Conservation (phyloP, 2,113 vertebrate species). For the Forbesichthys agassizii region DNA sequence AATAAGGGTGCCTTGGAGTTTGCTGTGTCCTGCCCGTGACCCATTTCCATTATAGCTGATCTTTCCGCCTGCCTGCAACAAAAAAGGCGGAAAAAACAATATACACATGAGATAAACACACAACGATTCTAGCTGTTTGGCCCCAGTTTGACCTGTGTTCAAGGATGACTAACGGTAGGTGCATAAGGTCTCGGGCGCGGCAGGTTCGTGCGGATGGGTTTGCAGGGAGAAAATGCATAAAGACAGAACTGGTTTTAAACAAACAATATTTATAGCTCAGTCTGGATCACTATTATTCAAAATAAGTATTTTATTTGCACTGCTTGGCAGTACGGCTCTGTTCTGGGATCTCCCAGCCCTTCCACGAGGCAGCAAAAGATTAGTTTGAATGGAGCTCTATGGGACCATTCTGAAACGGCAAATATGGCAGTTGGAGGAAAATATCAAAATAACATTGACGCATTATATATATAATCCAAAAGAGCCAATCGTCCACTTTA, state of each 20-base stretch:
- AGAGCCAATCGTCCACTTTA: too few relatives aligned
- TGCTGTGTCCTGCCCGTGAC: conserved; percentile 56
- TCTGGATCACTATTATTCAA: conserved; percentile 1
- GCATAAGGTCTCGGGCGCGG: conserved; percentile 7
- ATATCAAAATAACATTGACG: too few relatives aligned
- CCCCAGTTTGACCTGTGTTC: conserved; percentile 39
- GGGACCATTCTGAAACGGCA: too few relatives aligned
- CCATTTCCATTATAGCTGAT: conserved; percentile 56
- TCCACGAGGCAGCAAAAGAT: too few relatives aligned
- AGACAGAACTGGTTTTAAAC: background rate
- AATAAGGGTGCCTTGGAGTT: conserved; percentile 45
- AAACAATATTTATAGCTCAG: conserved; percentile 31
- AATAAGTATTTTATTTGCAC: background rate
- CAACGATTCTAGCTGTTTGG: conserved; percentile 24
- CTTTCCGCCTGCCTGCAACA: conserved; percentile 39
- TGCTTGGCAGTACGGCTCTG: too few relatives aligned
- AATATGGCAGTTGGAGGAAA: too few relatives aligned
- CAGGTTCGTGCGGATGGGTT: conserved; percentile 18
- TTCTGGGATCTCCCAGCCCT: too few relatives aligned
- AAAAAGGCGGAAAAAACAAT: conserved; percentile 50
- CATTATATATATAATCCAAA: too few relatives aligned
- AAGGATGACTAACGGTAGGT: conserved; percentile 31
- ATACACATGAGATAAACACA: conserved; percentile 39
- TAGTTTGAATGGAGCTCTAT: too few relatives aligned
- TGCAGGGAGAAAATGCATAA: background rate